Evolutionary conservation across 2,113 vertebrate species (phyloP), one percentile per base, ranked within the genome.

Genomic region (Patagioenas fasciata): DNA sequence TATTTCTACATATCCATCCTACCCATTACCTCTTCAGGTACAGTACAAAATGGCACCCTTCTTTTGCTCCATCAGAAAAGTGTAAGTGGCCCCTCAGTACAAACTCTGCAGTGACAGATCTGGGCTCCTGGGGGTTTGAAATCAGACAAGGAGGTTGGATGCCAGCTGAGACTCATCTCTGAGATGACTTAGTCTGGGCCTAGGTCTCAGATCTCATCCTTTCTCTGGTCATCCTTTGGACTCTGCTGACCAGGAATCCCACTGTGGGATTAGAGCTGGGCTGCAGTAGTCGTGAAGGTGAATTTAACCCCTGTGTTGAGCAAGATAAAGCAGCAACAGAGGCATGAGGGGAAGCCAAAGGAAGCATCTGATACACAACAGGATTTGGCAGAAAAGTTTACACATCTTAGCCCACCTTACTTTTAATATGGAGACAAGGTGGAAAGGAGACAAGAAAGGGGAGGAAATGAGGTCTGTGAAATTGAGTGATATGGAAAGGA

Each of bases 21-120:
- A 99, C 74, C 98, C 99, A 0, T 65, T 99, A 26, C 98, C 98
- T 23, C 98, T 99, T 36, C 99, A 99, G 99, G 99, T 99, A 98
- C 54, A 58, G 82, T 88, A 80, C n/a, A 53, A 50, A 60, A 42
- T 2, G 54, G 11, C 62, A 44, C 3, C 32, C n/a, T 50, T 70
- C 19, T 29, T 19, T 47, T 53, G 11, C 2, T 21, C 24, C 32
- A 13, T 4, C 29, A 17, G 44, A 31, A 93, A 66, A 65, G 25
- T 4, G 2, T 8, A 16, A 31, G 10, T 18, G 83, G 78, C 51
- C 44, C 2, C n/a, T 62, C 44, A 18, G 16, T 29, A 17, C 60
- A 34, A 34, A 31, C 21, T 34, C 25, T 21, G 50, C 47, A 58
- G 54, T 44, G 42, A 23, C 47, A 64, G 36, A 47, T 51, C 42